Percentiles rank a stretch among this genome's conserved stretches.
Conservation (phyloP, 2,113 vertebrate genomes). For the Rostratula benghalensis region DNA sequence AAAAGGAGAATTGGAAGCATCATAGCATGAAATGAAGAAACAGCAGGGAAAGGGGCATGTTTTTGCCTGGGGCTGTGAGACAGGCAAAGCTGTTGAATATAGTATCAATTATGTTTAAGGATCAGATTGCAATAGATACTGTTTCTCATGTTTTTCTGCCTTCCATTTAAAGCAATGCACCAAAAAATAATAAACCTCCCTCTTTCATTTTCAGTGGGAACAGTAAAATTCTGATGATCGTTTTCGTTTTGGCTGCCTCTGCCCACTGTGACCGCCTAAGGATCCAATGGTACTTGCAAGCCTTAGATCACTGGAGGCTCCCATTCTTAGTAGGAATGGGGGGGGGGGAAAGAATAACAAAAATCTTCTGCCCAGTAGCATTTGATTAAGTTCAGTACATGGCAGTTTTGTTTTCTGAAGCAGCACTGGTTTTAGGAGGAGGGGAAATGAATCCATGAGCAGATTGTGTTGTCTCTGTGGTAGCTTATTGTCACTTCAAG, state of each 20-base stretch:
- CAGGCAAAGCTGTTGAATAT: constrained; percentile 13
- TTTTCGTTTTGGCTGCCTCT: constrained; percentile 1
- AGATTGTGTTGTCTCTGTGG: constrained; percentile 63
- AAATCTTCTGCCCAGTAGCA: background rate
- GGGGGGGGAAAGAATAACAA: background rate
- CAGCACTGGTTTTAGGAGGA: background rate
- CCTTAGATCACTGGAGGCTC: background rate
- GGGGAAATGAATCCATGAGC: constrained; percentile 30
- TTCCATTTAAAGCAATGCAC: background rate
- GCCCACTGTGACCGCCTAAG: background rate
- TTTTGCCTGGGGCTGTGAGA: constrained; percentile 37
- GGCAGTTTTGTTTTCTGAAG: constrained; percentile 55
- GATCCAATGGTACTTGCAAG: background rate
- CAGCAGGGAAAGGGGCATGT: constrained; percentile 27
- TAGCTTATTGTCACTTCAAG: constrained; percentile 48
- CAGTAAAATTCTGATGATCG: background rate
- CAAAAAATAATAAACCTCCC: background rate
- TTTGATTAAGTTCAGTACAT: constrained; percentile 22
- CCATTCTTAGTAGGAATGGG: background rate
- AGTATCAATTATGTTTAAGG: background rate
- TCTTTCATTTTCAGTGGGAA: background rate
- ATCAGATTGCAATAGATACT: background rate
- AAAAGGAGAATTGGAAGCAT: constrained; percentile 33
- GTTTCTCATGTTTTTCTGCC: background rate
- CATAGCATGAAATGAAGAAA: constrained; percentile 62